A percentile compares a stretch with the other conserved stretches of the same genome.
Evolutionary conservation across 1,140 invertebrate species (phyloP).

Genomic region (Penaeus japonicus): DNA sequence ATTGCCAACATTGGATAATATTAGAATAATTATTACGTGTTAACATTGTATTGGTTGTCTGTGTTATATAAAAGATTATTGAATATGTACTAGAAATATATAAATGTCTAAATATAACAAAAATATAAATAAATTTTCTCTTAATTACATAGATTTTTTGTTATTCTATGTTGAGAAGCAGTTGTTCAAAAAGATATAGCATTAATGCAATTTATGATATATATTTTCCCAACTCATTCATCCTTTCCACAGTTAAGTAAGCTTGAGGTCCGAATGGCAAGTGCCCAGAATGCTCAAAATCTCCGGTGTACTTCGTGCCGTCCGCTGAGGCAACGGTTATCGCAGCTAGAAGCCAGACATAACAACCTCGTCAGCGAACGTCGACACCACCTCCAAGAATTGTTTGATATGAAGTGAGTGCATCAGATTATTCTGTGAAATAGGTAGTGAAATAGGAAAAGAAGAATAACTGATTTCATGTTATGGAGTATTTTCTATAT

Average conservation of each 20-base stretch:
- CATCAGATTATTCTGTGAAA: not conserved
- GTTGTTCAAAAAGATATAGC: not conserved
- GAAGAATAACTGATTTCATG: not conserved
- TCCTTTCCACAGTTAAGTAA: slow-evolving; percentile 72
- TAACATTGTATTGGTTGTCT: too few species aligned
- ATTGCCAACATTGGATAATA: too few species aligned
- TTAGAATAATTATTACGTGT: too few species aligned
- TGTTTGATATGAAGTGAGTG: slow-evolving; percentile 81
- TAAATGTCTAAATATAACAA: too few species aligned
- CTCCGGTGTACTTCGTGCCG: slow-evolving; percentile 74
- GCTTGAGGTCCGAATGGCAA: slow-evolving; percentile 74
- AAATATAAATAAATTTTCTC: too few species aligned
- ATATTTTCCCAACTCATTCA: not conserved
- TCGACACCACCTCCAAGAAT: slow-evolving; percentile 75
- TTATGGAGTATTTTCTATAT: not conserved
- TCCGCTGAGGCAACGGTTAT: slow-evolving; percentile 70
- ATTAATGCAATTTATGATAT: not conserved
- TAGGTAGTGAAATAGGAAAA: not conserved
- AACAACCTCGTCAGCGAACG: slow-evolving; percentile 70
- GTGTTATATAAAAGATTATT: too few species aligned
- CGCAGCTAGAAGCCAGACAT: slow-evolving; percentile 70
- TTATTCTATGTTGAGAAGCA: too few species aligned
- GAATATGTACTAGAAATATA: too few species aligned
- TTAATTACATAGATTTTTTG: too few species aligned
- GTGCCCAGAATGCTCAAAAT: slow-evolving; percentile 73